phyloP scores from a whole-genome alignment of 2,113 vertebrate genomes.

The Odocoileus virginianus region DNA sequence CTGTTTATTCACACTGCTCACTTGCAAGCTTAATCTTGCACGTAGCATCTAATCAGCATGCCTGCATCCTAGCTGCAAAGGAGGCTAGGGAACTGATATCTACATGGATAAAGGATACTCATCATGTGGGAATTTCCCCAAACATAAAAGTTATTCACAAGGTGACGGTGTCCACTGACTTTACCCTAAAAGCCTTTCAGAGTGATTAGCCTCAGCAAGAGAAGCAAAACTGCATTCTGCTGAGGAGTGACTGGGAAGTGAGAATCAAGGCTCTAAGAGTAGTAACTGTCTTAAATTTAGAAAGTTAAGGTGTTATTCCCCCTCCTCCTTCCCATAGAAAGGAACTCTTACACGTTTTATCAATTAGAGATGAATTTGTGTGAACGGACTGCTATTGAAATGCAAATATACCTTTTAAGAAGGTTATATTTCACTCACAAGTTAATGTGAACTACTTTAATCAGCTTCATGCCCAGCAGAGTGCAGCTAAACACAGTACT shows the following conservation, averaged over 20 bases:
- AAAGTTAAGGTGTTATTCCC: neutral
- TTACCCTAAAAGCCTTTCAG: neutral
- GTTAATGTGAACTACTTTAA: slow-evolving; percentile 49
- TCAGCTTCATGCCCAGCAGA: slow-evolving; percentile 20
- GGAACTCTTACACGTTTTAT: slow-evolving; percentile 39
- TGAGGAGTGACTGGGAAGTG: neutral
- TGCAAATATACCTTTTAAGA: slow-evolving; percentile 63
- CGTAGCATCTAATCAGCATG: neutral
- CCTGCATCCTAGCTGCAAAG: neutral
- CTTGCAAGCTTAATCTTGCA: neutral
- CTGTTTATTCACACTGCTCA: neutral
- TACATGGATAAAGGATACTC: neutral
- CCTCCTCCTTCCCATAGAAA: neutral
- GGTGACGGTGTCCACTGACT: neutral
- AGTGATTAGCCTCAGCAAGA: neutral
- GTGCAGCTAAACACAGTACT: slow-evolving; percentile 17
- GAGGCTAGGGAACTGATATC: neutral
- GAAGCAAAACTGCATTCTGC: neutral
- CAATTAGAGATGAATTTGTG: slow-evolving; percentile 52
- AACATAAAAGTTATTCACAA: neutral
- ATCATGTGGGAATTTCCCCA: neutral
- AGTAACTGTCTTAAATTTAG: neutral
- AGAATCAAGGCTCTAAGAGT: neutral
- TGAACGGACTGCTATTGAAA: slow-evolving; percentile 60
- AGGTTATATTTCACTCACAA: slow-evolving; percentile 46